phyloP scores from a whole-genome alignment of 2,113 vertebrate species.

The Phyllostomus hastatus region DNA sequence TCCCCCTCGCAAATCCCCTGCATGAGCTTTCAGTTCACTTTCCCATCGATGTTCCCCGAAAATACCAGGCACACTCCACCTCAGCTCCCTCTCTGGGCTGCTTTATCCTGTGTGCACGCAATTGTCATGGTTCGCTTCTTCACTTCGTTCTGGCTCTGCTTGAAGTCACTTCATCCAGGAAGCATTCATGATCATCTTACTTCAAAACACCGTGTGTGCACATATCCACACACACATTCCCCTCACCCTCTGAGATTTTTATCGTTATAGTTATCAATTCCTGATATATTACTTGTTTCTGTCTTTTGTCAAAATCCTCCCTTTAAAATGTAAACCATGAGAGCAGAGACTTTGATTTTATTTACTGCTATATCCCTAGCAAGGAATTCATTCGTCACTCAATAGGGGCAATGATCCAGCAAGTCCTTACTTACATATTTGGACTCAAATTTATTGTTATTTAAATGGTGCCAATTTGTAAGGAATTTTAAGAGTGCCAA shows the following conservation, averaged over 20 bases:
- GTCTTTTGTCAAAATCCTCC: background rate
- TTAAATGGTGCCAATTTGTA: background rate
- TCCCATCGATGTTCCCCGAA: background rate
- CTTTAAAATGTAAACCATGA: background rate
- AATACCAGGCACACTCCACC: background rate
- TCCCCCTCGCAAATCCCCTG: background rate
- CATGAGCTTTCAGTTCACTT: background rate
- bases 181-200: background rate
- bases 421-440: background rate
- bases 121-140: background rate
- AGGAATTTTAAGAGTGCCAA: background rate
- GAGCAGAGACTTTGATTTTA: background rate
- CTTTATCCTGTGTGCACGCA: background rate
- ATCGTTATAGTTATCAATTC: background rate
- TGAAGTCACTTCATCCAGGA: background rate
- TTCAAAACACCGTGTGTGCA: rapidly evolving
- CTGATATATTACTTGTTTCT: background rate
- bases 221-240: background rate
- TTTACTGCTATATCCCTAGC: background rate
- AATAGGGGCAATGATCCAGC: background rate
- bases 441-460: background rate
- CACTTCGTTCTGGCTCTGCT: background rate
- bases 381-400: background rate
- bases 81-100: background rate
- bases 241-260: background rate